A percentile compares a stretch with the other conserved stretches of the same genome.
phyloP scores from a whole-genome alignment of 2,888 invertebrate species.

The Plebejus melissa region DNA sequence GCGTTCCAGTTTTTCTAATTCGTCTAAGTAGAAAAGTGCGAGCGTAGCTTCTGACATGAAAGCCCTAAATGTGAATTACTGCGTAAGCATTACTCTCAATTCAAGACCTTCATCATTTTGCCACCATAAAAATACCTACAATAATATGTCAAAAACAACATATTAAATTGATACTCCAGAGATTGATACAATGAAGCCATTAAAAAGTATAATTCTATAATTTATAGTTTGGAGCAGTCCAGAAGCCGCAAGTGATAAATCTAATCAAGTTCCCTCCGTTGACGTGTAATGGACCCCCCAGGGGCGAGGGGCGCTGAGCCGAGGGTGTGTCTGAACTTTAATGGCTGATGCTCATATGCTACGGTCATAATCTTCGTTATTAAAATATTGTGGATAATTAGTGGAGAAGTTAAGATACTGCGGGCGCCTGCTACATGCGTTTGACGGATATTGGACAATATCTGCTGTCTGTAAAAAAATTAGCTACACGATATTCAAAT shows the following conservation, averaged over 20 bases:
- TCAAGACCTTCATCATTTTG: neutral
- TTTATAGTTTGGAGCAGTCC: slow-evolving; percentile 29
- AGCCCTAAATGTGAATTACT: too few species aligned
- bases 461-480: too few species aligned
- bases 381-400: neutral
- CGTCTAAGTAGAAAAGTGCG: too few species aligned
- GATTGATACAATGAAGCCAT: neutral
- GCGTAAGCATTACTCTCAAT: too few species aligned
- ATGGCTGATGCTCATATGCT: slow-evolving; percentile 27
- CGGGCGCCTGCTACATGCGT: neutral
- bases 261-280: slow-evolving; percentile 34
- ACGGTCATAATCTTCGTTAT: slow-evolving; percentile 15
- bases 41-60: too few species aligned
- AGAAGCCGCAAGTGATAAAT: slow-evolving; percentile 34
- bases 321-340: slow-evolving; percentile 28
- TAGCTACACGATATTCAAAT: too few species aligned
- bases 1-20: too few species aligned
- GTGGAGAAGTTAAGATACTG: neutral
- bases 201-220: slow-evolving; percentile 13
- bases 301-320: slow-evolving; percentile 31
- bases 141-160: neutral
- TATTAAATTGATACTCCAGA: slow-evolving; percentile 24
- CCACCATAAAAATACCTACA: neutral
- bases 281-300: slow-evolving; percentile 31
- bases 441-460: too few species aligned